Base-by-base conservation (phyloP, 2,888 invertebrate species). In the Hypsopygia costalis region DNA sequence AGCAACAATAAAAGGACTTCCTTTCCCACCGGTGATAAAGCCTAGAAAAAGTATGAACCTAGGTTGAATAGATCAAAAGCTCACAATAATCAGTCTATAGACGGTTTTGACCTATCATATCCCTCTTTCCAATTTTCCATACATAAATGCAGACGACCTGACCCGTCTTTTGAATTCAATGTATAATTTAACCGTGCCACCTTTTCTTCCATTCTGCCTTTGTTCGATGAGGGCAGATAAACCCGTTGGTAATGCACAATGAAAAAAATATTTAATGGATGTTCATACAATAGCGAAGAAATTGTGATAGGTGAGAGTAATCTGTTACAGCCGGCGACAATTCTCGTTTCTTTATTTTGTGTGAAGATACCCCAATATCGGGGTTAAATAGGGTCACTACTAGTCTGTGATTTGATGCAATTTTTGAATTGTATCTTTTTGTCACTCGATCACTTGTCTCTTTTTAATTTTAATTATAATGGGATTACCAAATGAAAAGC, bases 221-320 rank as follows among this genome's bases (percentile, higher is more conserved):
- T 85, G 77, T 81, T 58, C 65, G 53, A 51, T 53, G 65, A 73
- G 69, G 69, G 80, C 76, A 73, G 74, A 76, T 64, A 76, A 86
- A 87, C 85, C 73, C 71, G 86, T 85, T 82, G 78, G 61, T 65
- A 62, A 53, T 58, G 55, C 65, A 69, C 68, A 69, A 77, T 73
- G 69, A 68, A 78, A 75, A 75, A 59, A 58, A 55, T 55, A 56
- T 69, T 82, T 85, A 86, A 86, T 87, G 83, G 79, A 69, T 69
- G 72, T 75, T 72, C 69, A 67, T 69, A 86, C 85, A 87, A 87
- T 81, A 58, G 56, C 29, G 65, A 73, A 77, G 87, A 86, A 85
- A 87, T 88, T 83, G 81, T 87, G 82, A 87, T 87, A 85, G 87
- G 87, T 79, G 86, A 81, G 85, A 83, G 81, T 76, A 78, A 81